Evolutionary conservation across 2,888 invertebrate species (phyloP).

Genomic region (Mimas tiliae): DNA sequence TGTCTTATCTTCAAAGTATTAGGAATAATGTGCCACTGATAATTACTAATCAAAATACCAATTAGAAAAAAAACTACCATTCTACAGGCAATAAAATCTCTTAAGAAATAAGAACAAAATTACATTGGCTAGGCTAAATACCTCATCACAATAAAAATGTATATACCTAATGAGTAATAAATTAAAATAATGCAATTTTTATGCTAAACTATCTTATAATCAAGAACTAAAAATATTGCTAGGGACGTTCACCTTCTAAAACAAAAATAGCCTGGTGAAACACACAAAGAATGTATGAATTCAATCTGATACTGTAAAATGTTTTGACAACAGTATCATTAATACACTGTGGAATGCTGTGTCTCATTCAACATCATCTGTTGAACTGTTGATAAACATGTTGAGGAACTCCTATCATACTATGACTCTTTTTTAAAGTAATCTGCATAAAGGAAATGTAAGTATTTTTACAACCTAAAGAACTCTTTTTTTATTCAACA

Average conservation of each 20-base stretch:
- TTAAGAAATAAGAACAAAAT: too few species aligned
- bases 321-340: slow-evolving; percentile 30
- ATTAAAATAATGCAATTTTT: too few species aligned
- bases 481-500: too few species aligned
- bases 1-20: background rate
- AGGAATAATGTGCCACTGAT: background rate
- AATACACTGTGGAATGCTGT: slow-evolving; percentile 5
- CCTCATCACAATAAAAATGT: too few species aligned
- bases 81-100: too few species aligned
- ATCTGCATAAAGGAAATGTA: too few species aligned
- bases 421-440: background rate
- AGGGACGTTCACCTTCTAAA: slow-evolving; percentile 16
- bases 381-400: background rate
- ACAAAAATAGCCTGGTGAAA: slow-evolving; percentile 4
- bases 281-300: slow-evolving; percentile 9
- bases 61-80: too few species aligned
- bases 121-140: too few species aligned
- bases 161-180: too few species aligned
- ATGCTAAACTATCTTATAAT: background rate
- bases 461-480: too few species aligned
- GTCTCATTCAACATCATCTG: slow-evolving; percentile 18
- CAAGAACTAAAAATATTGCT: slow-evolving; percentile 5
- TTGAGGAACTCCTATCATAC: background rate
- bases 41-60: too few species aligned
- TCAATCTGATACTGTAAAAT: slow-evolving; percentile 28